Evolutionary conservation across 2,888 invertebrate genomes (phyloP), one percentile per base, ranked within the genome.

Genomic region (Ctena decussata): DNA sequence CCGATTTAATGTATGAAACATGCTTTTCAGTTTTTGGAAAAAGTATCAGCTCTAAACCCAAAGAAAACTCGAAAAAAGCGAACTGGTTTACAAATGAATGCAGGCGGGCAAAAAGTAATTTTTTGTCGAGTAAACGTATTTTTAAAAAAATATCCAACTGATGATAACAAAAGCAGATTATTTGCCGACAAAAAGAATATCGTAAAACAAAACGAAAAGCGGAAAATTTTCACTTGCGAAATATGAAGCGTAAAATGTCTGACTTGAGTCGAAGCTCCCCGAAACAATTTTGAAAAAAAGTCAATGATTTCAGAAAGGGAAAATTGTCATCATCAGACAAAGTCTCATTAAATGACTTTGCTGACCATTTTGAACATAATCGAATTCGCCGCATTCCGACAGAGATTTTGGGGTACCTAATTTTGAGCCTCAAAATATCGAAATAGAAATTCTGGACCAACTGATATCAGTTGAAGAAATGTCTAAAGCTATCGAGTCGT

Each of bases 381-480:
- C 60, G 18, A 60, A 30, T 30, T 27, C 60, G 27, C 60, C 60
- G 2, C 60, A 60, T 30, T 27, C 60, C 6, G 60, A 60, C 18
- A 30, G 27, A 60, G 27, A 6, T 11, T 60, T 60, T 74, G 53
- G 30, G 24, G 53, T 30, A 2, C 49, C 46, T 32, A 35, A 74
- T 74, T 32, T 49, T 6, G 53, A 32, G 8, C 18, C 5, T 35
- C 32, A 30, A 53, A 15, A 18, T 35, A 44, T 53, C 21, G 35
- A 53, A 53, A 49, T 75, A n/a, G 75, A 49, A 35, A 32, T 44
- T 27, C 70, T 81, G 39, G 81, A 71, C 53, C 5, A 24, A 2
- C 70, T 39, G 11, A 76, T 71, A 46, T 70, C 74, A n/a, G 39
- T 18, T 27, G 75, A 70, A 35, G 75, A 80, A 69, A 80, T 75